Evolutionary conservation across 2,888 invertebrate species (phyloP).

Genomic region (Leucophenga montana): DNA sequence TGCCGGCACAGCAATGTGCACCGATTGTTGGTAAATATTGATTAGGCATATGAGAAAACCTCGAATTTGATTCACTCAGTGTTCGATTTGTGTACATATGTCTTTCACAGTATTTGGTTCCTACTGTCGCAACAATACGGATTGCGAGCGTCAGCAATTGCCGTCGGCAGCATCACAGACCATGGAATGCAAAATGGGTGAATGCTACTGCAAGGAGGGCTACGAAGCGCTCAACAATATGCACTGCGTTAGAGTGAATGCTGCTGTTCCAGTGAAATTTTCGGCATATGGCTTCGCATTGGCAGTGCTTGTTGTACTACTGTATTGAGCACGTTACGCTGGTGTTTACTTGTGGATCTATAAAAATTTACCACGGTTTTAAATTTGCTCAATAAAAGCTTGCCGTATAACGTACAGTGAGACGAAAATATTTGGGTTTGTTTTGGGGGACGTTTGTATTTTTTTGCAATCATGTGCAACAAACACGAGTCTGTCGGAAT

Average conservation of each 20-base stretch:
- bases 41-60: neutral
- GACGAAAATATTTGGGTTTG: neutral
- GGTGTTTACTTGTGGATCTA: too few species aligned
- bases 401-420: too few species aligned
- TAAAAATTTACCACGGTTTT: too few species aligned
- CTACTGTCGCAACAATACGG: constrained; percentile 51
- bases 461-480: too few species aligned
- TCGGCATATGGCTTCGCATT: neutral
- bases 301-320: neutral
- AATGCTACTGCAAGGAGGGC: constrained; percentile 55
- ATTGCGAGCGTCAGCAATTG: constrained; percentile 52
- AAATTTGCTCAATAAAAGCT: neutral
- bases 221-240: constrained; percentile 41
- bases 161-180: constrained; percentile 42
- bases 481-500: too few species aligned
- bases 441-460: too few species aligned
- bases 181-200: constrained; percentile 54
- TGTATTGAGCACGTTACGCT: too few species aligned
- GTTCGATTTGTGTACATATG: neutral
- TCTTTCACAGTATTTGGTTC: constrained; percentile 44
- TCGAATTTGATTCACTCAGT: neutral
- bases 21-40: constrained; percentile 32
- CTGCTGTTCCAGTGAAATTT: neutral
- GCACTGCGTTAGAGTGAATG: constrained; percentile 26
- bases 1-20: constrained; percentile 33